Conservation (phyloP, 1,140 invertebrate species). For the Plectrocnemia conspersa region DNA sequence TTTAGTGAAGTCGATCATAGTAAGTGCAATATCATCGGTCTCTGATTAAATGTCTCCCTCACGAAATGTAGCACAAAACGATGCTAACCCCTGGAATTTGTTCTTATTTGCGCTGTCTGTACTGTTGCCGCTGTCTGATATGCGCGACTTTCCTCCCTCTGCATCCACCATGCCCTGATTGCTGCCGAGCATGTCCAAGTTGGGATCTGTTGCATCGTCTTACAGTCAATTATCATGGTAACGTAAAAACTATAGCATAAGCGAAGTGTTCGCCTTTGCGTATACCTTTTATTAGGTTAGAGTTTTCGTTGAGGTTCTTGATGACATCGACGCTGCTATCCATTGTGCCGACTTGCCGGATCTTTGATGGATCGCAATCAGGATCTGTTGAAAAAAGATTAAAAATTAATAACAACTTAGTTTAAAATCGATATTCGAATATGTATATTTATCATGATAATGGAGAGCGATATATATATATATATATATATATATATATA, state of each 20-base stretch:
- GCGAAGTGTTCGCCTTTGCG: background rate
- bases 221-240: background rate
- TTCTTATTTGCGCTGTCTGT: conserved; percentile 25
- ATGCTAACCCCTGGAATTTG: conserved; percentile 27
- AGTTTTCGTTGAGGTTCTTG: background rate
- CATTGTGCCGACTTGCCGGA: background rate
- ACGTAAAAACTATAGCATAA: background rate
- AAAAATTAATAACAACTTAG: too few species aligned
- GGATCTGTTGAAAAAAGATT: too few species aligned
- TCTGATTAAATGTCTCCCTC: too few species aligned
- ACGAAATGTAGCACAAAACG: too few species aligned
- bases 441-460: background rate
- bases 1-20: too few species aligned
- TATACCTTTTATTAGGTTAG: background rate
- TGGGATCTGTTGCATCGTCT: background rate
- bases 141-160: conserved; percentile 18
- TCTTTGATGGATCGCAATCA: background rate
- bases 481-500: too few species aligned
- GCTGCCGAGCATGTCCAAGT: conserved; percentile 3
- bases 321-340: background rate
- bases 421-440: too few species aligned
- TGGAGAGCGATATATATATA: too few species aligned
- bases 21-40: too few species aligned
- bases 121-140: conserved; percentile 20
- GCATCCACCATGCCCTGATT: background rate